A percentile compares a stretch with the other conserved stretches of the same genome.
These are phyloP conservation scores for Spongilla lacustris DNA, from an alignment of 37 sponge, comb jelly and placozoan genomes.

Conservation along the genomic window DNA sequence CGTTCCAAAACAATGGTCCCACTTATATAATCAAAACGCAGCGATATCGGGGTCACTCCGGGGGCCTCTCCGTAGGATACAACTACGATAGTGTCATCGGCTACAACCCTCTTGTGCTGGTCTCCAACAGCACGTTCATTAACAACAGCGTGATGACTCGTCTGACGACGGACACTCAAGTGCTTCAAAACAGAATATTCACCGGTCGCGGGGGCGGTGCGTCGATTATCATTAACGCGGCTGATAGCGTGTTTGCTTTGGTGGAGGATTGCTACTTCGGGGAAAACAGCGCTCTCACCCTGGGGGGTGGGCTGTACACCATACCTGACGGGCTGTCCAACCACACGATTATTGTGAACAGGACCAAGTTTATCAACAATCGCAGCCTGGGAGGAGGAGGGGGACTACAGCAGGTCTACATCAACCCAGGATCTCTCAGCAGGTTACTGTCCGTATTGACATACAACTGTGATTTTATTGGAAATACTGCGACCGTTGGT, in stretches of 20 bases:
- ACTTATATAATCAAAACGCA: not conserved
- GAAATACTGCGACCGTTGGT: conserved; percentile 22
- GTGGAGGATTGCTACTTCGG: conserved; percentile 21
- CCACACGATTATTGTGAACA: conserved; percentile 30
- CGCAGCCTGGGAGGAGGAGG: conserved; percentile 13
- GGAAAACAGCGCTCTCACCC: conserved; percentile 38
- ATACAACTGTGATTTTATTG: conserved; percentile 5
- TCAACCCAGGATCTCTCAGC: not conserved
- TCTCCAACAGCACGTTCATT: conserved; percentile 26
- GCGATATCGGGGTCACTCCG: conserved; percentile 39
- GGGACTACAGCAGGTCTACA: conserved; percentile 27
- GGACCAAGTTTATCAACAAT: conserved; percentile 7
- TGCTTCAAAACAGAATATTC: not conserved
- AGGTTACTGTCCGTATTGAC: not conserved
- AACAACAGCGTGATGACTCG: conserved; percentile 29
- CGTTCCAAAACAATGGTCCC: conserved; percentile 34
- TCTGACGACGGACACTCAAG: not conserved
- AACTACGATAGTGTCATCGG: not conserved
- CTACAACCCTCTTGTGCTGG: not conserved
- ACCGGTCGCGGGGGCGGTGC: conserved; percentile 47
- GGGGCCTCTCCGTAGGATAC: conserved; percentile 39
- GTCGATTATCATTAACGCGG: conserved; percentile 28
- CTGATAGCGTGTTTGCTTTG: not conserved
- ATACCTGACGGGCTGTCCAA: not conserved
- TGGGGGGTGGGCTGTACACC: conserved; percentile 65